phyloP scores from a whole-genome alignment of 2,113 vertebrate species.

The Nipponia nippon region DNA sequence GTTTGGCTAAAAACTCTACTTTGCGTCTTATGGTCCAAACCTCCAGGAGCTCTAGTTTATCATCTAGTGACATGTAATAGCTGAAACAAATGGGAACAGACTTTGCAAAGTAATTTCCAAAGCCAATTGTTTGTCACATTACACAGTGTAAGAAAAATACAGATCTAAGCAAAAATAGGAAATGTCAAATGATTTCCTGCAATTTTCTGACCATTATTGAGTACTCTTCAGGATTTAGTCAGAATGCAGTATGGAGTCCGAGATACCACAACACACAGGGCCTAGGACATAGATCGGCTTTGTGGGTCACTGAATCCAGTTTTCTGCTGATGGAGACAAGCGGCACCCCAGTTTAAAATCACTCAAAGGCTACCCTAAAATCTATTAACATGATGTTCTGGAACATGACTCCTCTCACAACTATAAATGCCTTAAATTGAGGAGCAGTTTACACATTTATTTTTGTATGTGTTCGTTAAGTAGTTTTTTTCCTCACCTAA shows the following conservation, averaged over 20 bases:
- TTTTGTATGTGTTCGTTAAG: not conserved
- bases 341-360: not conserved
- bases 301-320: not conserved
- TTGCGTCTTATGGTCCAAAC: not conserved
- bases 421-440: not conserved
- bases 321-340: not conserved
- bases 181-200: not conserved
- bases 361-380: not conserved
- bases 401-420: not conserved
- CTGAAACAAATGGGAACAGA: not conserved
- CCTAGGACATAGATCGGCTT: rapidly evolving
- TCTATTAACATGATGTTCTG: not conserved
- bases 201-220: not conserved
- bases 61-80: not conserved
- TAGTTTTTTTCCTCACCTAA: not conserved
- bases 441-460: not conserved
- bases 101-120: not conserved
- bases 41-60: not conserved
- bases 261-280: not conserved
- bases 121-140: not conserved
- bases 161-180: not conserved
- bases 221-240: not conserved
- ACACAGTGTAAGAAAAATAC: not conserved
- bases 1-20: not conserved
- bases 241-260: not conserved